Base-by-base conservation (phyloP, 2,113 vertebrate species). In the Megaleporinus macrocephalus region DNA sequence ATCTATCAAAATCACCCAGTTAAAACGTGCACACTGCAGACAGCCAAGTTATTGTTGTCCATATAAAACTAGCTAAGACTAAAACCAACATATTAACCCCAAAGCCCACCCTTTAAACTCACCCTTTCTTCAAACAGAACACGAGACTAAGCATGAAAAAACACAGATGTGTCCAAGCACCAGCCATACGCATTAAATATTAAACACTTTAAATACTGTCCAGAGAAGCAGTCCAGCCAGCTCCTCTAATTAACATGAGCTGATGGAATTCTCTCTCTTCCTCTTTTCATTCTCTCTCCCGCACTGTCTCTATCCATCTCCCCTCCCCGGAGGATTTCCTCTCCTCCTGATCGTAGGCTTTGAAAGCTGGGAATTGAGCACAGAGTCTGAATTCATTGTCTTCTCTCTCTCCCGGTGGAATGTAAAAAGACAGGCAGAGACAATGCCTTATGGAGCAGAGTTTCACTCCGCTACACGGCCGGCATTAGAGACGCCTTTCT, bases 351-450 rank as follows among this genome's bases (percentile, higher is more conserved):
- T 83, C 75, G 62, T 29, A 41, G 57, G 85, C 78, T 86, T 74
- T 81, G n/a, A 83, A 83, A 78, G 79, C 68, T 55, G 55, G 53
- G 29, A 70, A 69, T 78, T 68, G 68, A 78, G 73, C 53, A 27
- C 44, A 47, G 44, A 83, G 22, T 78, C 70, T 33, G 49, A 74
- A 78, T 73, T 83, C 76, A 79, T 83, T 83, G 76, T 74, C 77
- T 73, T 24, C 57, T 74, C 44, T 68, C 26, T 73, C 29, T 81
- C 70, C 75, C 27, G n/a, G 30, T n/a, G 3, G 72, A 86, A 80
- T 83, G 73, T 80, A 76, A 59, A 55, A 66, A 72, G 84, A 75
- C 13, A 51, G 24, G 2, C 49, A 59, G 78, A 72, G 68, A 55
- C 33, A 41, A 78, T 26, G 78, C 73, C 79, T 78, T 78, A 62